Evolutionary conservation across 2,113 vertebrate species (phyloP).

Genomic region (Oenanthe melanoleuca): DNA sequence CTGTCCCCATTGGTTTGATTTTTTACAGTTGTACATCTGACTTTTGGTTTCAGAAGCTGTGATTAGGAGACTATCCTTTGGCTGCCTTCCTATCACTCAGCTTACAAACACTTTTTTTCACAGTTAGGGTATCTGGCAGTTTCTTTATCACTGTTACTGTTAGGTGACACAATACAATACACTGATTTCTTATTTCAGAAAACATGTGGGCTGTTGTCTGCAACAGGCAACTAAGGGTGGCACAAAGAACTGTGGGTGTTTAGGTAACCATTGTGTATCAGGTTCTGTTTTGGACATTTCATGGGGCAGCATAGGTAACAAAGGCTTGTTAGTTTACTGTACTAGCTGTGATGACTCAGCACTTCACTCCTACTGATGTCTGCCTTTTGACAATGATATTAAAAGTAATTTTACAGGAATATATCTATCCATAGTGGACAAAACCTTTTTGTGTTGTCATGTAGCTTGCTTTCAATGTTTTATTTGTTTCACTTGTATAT

Average conservation of each 20-base stretch:
- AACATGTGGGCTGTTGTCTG: neutral
- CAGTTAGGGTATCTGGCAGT: neutral
- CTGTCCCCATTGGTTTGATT: neutral
- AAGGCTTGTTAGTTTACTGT: neutral
- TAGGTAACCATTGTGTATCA: neutral
- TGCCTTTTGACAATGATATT: neutral
- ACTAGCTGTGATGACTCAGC: neutral
- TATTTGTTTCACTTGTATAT: neutral
- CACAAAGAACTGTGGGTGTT: neutral
- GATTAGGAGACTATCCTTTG: neutral
- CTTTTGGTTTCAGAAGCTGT: neutral
- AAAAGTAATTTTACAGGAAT: neutral
- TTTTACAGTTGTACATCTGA: neutral
- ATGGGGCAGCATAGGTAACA: neutral
- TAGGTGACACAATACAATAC: neutral
- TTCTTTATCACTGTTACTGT: neutral
- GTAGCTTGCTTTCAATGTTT: neutral
- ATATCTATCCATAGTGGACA: neutral
- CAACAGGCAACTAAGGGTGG: neutral
- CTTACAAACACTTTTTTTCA: neutral
- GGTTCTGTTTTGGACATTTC: neutral
- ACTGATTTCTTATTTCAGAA: neutral
- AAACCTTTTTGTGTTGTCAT: neutral
- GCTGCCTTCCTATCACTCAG: neutral
- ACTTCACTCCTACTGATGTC: neutral